Evolutionary conservation across 30 jellyfish, hydroid and myxozoan species (phyloP).

Genomic region (Pseudorhiza aurosa): DNA sequence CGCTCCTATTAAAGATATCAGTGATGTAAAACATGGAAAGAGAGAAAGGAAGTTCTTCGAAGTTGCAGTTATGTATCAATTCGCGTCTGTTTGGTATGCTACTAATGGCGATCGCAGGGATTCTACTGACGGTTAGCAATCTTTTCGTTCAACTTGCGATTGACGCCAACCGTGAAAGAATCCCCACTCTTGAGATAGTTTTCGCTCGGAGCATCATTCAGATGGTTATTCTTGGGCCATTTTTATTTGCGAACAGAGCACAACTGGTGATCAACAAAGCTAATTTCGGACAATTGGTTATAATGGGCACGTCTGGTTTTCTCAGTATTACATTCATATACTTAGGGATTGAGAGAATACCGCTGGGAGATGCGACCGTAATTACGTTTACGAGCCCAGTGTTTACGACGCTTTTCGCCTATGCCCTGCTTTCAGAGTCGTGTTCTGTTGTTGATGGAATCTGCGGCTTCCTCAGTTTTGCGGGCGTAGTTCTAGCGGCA

Average conservation of each 20-base stretch:
- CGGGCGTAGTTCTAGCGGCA: slow-evolving; percentile 75
- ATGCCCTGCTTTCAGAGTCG: slow-evolving; percentile 54
- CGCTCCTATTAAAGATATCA: neutral
- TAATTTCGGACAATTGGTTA: slow-evolving; percentile 9
- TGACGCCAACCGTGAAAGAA: slow-evolving; percentile 46
- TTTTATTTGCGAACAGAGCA: slow-evolving; percentile 8
- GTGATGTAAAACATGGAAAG: neutral
- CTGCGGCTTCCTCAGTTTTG: slow-evolving; percentile 70
- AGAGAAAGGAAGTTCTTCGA: neutral
- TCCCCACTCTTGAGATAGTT: slow-evolving; percentile 73
- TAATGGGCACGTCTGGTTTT: slow-evolving; percentile 79
- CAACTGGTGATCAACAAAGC: slow-evolving; percentile 14
- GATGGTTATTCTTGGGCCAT: slow-evolving; percentile 39
- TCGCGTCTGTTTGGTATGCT: slow-evolving; percentile 65
- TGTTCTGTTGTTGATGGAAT: slow-evolving; percentile 53
- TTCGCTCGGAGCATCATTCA: slow-evolving; percentile 74
- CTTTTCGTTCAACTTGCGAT: slow-evolving; percentile 77
- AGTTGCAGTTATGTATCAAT: neutral
- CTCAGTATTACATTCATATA: slow-evolving; percentile 68
- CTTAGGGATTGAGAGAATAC: slow-evolving; percentile 73
- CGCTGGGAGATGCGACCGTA: slow-evolving; percentile 80
- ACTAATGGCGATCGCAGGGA: slow-evolving; percentile 83
- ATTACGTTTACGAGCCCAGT: slow-evolving; percentile 82
- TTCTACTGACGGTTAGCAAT: slow-evolving; percentile 73
- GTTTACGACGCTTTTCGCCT: slow-evolving; percentile 73